phyloP scores from a whole-genome alignment of 2,113 vertebrate species.

The Scopus umbretta region DNA sequence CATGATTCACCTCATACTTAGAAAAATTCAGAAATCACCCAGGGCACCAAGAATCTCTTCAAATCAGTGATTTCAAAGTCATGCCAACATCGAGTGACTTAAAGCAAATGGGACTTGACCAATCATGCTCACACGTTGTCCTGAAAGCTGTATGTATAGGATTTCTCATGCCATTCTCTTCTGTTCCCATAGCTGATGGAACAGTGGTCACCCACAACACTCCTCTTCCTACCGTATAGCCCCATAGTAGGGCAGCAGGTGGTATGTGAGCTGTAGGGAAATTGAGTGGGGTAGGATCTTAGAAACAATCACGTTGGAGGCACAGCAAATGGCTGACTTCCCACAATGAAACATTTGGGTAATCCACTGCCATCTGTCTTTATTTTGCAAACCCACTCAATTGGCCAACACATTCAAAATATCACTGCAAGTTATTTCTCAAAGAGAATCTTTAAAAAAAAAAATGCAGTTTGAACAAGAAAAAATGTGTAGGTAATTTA shows the following conservation, averaged over 20 bases:
- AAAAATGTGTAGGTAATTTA: too few species aligned
- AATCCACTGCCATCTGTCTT: slow-evolving; percentile 49
- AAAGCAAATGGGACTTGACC: not conserved
- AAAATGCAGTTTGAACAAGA: too few species aligned
- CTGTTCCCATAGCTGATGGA: not conserved
- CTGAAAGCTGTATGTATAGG: not conserved
- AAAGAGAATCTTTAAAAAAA: not conserved
- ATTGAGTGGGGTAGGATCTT: not conserved
- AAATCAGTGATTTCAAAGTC: not conserved
- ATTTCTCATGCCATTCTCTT: not conserved
- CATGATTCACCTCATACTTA: not conserved
- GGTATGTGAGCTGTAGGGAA: not conserved
- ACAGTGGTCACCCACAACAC: not conserved
- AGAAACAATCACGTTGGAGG: not conserved
- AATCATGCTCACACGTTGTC: fast-evolving
- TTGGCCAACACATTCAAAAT: slow-evolving; percentile 17
- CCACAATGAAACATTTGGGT: slow-evolving; percentile 13
- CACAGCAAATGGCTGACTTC: not conserved
- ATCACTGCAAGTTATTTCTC: not conserved
- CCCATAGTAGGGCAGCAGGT: not conserved
- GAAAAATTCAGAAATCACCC: not conserved
- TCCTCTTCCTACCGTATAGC: fast-evolving
- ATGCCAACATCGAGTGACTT: not conserved
- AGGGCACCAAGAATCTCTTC: not conserved
- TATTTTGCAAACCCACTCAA: slow-evolving; percentile 38